Conservation (phyloP, 2,113 vertebrate species). For the Nannobrachium achirus region DNA sequence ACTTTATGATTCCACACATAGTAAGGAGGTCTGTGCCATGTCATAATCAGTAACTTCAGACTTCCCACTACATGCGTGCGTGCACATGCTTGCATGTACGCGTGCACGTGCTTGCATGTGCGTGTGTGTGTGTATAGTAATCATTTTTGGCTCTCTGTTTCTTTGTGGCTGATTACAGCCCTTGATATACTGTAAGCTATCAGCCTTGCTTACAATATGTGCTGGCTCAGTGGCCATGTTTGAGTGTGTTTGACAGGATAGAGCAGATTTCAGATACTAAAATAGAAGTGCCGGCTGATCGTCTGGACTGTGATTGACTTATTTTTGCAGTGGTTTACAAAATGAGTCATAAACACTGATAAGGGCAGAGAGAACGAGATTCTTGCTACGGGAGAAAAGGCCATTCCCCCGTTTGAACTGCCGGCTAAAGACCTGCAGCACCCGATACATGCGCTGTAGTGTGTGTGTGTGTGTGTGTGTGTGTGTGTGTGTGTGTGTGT, state of each 20-base stretch:
- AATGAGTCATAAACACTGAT: conserved; percentile 74
- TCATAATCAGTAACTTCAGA: conserved; percentile 14
- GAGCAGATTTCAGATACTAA: conserved; percentile 47
- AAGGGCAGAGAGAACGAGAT: conserved; percentile 38
- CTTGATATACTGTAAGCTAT: conserved; percentile 43
- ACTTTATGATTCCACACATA: too few relatives aligned
- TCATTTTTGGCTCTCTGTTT: conserved; percentile 1
- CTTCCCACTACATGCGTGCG: neutral
- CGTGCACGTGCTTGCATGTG: neutral
- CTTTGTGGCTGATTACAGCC: conserved; percentile 28
- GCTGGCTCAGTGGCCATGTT: conserved; percentile 30
- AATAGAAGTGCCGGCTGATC: conserved; percentile 30
- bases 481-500: neutral
- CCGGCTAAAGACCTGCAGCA: conserved; percentile 30
- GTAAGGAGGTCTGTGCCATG: conserved; percentile 32
- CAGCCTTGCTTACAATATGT: conserved; percentile 52
- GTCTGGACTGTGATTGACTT: conserved; percentile 46
- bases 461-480: conserved; percentile 14
- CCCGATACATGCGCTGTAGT: neutral
- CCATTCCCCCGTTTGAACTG: conserved; percentile 48
- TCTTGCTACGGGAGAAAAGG: conserved; percentile 36
- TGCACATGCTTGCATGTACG: conserved; percentile 1
- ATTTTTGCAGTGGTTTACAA: conserved; percentile 66
- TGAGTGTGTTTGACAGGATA: conserved; percentile 53
- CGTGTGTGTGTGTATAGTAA: neutral